Evolutionary conservation across 2,797 vertebrate genomes (phyloP), one percentile per base, ranked within the genome.

Genomic region (Sarcophilus harrisii): DNA sequence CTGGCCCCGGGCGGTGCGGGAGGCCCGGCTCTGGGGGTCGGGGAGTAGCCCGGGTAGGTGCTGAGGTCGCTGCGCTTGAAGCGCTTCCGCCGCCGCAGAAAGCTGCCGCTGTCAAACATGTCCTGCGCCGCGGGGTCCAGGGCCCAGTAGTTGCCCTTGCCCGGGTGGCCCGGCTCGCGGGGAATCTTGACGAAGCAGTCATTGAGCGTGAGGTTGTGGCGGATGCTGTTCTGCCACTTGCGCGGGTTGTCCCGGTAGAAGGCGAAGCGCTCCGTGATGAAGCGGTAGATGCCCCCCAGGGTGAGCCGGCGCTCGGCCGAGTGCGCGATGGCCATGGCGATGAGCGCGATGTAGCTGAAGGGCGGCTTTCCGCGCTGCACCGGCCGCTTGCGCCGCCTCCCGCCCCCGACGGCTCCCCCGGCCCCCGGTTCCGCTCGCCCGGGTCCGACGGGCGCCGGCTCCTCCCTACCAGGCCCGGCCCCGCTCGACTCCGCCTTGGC

Each of bases 201-300:
- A 97, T 99, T 99, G 38, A 99, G 98, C 58, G 99, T 99, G 32
- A 99, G 99, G 94, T 99, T 99, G 99, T 99, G 99, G 30, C 99
- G 98, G 96, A 99, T 99, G 92, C 99, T 99, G 99, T 99, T 99
- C 98, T 99, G 99, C 99, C 99, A 99, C 91, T 99, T 99, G 94
- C 99, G 99, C 98, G 99, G 99, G 98, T 99, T 99, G 98, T 99
- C 99, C 32, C 99, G 98, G 98, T 99, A 99, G 98, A 99, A 99
- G 2, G 99, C 99, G 95, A 99, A 99, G 30, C 99, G 99, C 98
- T 99, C 99, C 97, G 99, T 99, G 98, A 99, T 99, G 98, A 99
- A 99, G 96, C 99, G 99, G 96, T 99, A 99, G 97, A 99, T 99
- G 96, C 99, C 99, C 1, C 99, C 99, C 97, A 99, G 98, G 1